Conservation (phyloP, 2,797 vertebrate species). For the Margarornis squamiger region DNA sequence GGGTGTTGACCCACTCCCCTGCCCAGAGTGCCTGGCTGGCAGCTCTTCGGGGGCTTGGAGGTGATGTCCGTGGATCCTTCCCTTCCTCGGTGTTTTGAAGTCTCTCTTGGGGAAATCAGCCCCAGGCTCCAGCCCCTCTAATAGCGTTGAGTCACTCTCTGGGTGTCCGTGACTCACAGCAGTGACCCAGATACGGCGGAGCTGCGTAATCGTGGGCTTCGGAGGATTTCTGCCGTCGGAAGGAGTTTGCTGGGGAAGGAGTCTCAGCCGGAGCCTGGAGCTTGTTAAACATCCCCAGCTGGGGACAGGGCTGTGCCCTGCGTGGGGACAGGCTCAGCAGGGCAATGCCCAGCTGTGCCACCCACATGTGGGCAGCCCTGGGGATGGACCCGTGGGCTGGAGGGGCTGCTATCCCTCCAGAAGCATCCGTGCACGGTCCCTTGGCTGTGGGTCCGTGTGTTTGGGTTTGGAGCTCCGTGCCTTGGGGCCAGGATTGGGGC, state of each 20-base stretch:
- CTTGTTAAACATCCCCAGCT: neutral
- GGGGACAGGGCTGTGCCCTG: neutral
- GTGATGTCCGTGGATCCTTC: neutral
- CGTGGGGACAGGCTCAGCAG: fast-evolving
- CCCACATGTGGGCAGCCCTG: neutral
- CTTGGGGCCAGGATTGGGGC: neutral
- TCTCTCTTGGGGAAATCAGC: neutral
- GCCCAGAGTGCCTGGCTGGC: fast-evolving
- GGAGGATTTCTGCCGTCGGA: neutral
- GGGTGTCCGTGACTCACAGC: slow-evolving; percentile 49
- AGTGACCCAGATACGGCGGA: slow-evolving; percentile 53
- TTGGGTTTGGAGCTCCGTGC: neutral
- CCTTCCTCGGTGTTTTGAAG: neutral
- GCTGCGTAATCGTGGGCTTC: neutral
- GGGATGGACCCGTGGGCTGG: fast-evolving
- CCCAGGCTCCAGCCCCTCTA: neutral
- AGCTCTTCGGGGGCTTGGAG: neutral
- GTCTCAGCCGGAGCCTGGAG: neutral
- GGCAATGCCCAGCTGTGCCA: neutral
- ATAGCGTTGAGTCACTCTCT: neutral
- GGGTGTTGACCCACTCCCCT: fast-evolving
- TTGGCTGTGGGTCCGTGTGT: fast-evolving
- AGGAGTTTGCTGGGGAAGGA: neutral
- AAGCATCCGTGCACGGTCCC: fast-evolving
- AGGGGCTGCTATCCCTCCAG: neutral